These are phyloP conservation scores for Phyllostomus discolor DNA, from an alignment of 2,113 vertebrate genomes.

Conservation along the genomic window DNA sequence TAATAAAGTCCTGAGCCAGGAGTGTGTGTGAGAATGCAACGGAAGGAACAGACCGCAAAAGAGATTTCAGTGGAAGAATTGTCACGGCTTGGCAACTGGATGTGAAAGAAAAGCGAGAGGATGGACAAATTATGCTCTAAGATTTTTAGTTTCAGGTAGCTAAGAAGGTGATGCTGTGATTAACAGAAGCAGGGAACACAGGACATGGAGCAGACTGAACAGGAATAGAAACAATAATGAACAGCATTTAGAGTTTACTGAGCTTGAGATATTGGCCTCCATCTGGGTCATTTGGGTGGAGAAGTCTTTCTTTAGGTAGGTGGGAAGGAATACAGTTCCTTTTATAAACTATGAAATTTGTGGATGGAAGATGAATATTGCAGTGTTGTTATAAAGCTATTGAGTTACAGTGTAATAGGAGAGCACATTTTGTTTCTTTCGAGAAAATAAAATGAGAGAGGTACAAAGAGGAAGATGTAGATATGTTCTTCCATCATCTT, in stretches of 20 bases:
- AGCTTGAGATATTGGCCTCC: not conserved
- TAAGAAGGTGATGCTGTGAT: not conserved
- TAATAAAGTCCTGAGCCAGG: not conserved
- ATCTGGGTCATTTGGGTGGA: not conserved
- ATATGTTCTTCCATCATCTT: constrained; percentile 29
- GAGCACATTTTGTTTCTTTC: not conserved
- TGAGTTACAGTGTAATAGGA: not conserved
- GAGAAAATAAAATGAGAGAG: constrained; percentile 26
- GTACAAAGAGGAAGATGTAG: constrained; percentile 16
- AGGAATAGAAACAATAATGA: not conserved
- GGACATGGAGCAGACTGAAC: not conserved
- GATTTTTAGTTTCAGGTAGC: not conserved
- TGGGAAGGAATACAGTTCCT: not conserved
- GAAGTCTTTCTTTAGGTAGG: not conserved
- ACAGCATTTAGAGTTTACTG: not conserved
- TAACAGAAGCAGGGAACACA: not conserved
- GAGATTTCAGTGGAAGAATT: not conserved
- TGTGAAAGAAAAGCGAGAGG: not conserved
- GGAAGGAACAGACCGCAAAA: not conserved
- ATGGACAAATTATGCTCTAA: too few relatives aligned
- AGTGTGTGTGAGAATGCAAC: not conserved
- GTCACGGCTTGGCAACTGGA: not conserved
- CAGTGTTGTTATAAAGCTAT: not conserved
- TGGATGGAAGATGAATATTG: not conserved
- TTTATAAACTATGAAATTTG: not conserved